Percentiles rank a stretch among this genome's conserved stretches.
These are phyloP conservation scores for Gryllus longicercus DNA, from an alignment of 2,888 invertebrate genomes.

Conservation along the genomic window DNA sequence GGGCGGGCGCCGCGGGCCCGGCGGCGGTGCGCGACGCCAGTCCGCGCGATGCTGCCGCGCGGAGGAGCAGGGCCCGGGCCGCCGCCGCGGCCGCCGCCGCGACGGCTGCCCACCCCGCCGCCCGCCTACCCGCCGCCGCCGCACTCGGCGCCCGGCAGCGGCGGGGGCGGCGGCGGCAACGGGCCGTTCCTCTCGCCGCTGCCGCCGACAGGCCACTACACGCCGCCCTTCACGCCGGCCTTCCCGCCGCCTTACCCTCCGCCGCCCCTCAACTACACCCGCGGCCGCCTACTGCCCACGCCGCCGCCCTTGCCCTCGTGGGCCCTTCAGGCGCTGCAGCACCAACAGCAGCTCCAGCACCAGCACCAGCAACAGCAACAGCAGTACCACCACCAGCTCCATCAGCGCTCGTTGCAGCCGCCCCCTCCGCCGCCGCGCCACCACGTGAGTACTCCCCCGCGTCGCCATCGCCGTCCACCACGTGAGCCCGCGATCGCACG, in stretches of 20 bases:
- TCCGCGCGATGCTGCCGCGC: conserved; percentile 1
- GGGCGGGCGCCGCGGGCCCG: not conserved
- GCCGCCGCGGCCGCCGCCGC: conserved; percentile 7
- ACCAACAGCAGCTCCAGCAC: not conserved
- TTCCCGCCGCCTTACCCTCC: not conserved
- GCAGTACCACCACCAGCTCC: not conserved
- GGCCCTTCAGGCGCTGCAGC: not conserved
- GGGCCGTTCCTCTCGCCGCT: not conserved
- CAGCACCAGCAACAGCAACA: not conserved
- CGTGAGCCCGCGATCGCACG: not conserved
- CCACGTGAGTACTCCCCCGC: not conserved
- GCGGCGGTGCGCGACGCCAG: not conserved
- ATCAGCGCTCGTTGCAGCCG: not conserved
- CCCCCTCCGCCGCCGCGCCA: not conserved
- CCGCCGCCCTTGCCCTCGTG: conserved; percentile 8
- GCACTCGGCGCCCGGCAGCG: no score
- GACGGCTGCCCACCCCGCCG: conserved; percentile 8
- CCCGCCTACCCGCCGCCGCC: not conserved
- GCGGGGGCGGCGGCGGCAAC: not conserved
- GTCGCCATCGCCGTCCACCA: not conserved
- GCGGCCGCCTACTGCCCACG: not conserved
- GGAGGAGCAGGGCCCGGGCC: conserved; percentile 10
- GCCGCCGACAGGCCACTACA: not conserved
- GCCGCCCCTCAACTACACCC: conserved; percentile 2
- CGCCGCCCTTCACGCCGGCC: not conserved